Percentiles rank a stretch among this genome's conserved stretches.
phyloP scores from a whole-genome alignment of 2,113 vertebrate genomes.

The Phalacrocorax pelagicus region DNA sequence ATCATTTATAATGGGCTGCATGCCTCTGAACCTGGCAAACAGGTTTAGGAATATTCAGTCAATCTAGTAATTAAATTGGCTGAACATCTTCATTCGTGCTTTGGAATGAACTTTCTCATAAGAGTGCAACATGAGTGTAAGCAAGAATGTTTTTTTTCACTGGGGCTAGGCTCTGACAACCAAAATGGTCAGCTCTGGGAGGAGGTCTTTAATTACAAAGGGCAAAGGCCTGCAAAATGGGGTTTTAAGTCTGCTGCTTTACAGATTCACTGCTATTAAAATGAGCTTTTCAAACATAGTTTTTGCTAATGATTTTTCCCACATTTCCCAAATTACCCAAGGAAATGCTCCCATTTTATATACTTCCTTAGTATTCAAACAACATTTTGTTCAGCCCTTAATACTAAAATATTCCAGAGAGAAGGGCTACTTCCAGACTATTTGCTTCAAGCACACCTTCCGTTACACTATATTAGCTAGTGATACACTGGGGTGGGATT shows the following conservation, averaged over 20 bases:
- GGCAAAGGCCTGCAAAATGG: not conserved
- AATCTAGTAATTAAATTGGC: constrained; percentile 63
- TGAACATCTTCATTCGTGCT: constrained; percentile 26
- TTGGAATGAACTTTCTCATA: constrained; percentile 25
- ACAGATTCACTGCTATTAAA: not conserved
- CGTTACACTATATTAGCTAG: not conserved
- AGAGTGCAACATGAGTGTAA: not conserved
- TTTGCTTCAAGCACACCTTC: constrained; percentile 23
- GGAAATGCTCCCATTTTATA: not conserved
- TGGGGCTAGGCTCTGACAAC: not conserved
- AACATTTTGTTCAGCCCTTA: constrained; percentile 1
- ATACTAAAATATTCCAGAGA: constrained; percentile 9
- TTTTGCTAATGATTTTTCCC: not conserved
- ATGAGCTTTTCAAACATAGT: not conserved
- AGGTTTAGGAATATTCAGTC: constrained; percentile 28
- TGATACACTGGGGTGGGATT: constrained; percentile 18
- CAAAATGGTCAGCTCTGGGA: not conserved
- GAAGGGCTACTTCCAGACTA: not conserved
- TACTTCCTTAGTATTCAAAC: not conserved
- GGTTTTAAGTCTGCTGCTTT: not conserved
- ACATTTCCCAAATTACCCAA: not conserved
- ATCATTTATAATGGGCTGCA: constrained; percentile 3
- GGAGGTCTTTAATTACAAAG: not conserved
- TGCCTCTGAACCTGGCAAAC: constrained; percentile 26
- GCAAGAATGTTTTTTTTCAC: not conserved